A percentile compares a stretch with the other conserved stretches of the same genome.
Conservation (phyloP, 2,888 invertebrate species). For the Thumatha senex region DNA sequence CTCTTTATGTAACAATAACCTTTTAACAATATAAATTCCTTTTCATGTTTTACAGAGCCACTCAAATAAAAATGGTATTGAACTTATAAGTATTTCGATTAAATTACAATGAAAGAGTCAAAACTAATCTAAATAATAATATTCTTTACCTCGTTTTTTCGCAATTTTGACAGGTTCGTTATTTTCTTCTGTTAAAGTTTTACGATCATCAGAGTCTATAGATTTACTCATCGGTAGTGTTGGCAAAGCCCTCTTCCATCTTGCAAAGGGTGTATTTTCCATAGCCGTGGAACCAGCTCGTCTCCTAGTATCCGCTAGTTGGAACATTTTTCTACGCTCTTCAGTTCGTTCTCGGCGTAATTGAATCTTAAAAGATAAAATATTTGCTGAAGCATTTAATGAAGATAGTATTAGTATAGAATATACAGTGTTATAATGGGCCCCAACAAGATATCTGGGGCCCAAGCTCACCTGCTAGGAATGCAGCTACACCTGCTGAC, state of each 20-base stretch:
- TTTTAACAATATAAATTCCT: too few species aligned
- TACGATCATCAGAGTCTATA: constrained; percentile 78
- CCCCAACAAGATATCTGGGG: too few species aligned
- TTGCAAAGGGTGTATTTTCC: constrained; percentile 85
- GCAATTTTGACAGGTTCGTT: constrained; percentile 48
- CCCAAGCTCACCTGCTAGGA: too few species aligned
- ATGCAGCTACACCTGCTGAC: too few species aligned
- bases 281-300: constrained; percentile 82
- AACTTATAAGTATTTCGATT: too few species aligned
- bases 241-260: constrained; percentile 88
- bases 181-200: constrained; percentile 55
- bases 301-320: constrained; percentile 89
- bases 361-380: constrained; percentile 83
- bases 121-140: too few species aligned
- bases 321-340: constrained; percentile 96
- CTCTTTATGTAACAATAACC: too few species aligned
- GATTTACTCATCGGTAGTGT: constrained; percentile 83
- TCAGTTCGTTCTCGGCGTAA: constrained; percentile 94
- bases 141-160: constrained; percentile 61
- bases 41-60: too few species aligned
- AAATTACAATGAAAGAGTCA: too few species aligned
- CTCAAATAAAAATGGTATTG: too few species aligned
- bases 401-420: background rate
- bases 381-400: background rate
- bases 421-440: too few species aligned